Evolutionary conservation across 2,888 invertebrate species (phyloP).

Genomic region (Vesta saturnalis): DNA sequence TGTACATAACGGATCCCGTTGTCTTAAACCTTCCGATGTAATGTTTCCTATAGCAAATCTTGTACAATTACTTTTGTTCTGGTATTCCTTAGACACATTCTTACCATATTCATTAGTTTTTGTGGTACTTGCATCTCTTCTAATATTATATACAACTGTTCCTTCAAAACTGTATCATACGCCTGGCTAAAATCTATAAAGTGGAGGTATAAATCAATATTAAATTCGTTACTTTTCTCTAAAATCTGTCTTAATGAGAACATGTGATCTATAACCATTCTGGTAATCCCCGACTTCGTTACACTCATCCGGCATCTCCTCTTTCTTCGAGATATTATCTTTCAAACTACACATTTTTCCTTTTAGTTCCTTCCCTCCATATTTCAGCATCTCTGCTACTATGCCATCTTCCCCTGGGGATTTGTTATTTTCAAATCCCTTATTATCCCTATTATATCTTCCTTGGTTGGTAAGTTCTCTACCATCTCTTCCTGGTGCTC

Average conservation of each 20-base stretch:
- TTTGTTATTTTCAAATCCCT: no score
- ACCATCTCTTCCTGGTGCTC: background rate
- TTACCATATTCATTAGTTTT: background rate
- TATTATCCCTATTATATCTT: no score
- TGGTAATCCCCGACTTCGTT: background rate
- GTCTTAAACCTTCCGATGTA: background rate
- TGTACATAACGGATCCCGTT: background rate
- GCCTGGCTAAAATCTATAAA: background rate
- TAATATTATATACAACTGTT: background rate
- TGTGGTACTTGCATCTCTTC: background rate
- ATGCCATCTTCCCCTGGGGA: background rate
- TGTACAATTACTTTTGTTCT: background rate
- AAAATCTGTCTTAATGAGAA: background rate
- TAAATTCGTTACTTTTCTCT: background rate
- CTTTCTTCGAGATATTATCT: background rate
- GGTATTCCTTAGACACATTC: background rate
- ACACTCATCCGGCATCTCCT: background rate
- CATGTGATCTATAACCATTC: background rate
- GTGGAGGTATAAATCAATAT: no score
- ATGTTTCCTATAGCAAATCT: background rate
- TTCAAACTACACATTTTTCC: no score
- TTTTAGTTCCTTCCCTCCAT: no score
- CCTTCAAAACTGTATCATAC: background rate
- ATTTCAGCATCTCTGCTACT: background rate
- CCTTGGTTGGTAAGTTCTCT: no score